These are phyloP conservation scores for Bombus huntii DNA, from an alignment of 1,140 invertebrate genomes.

Conservation along the genomic window DNA sequence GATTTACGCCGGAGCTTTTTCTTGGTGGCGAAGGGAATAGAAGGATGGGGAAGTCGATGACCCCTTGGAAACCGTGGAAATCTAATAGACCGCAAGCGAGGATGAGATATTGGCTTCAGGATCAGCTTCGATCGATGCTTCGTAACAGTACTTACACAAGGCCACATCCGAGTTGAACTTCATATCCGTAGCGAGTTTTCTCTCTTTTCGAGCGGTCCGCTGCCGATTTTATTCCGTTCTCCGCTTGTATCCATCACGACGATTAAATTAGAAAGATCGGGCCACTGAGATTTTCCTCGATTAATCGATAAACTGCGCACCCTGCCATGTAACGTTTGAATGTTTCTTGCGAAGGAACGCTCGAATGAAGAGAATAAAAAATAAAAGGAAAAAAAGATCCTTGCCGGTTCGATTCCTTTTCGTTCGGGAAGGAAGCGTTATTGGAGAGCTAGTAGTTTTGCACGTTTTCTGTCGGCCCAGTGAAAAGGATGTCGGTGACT, in stretches of 20 bases:
- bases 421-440: constrained; percentile 14
- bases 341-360: neutral
- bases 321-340: constrained; percentile 22
- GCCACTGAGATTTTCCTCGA: neutral
- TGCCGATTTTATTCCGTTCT: neutral
- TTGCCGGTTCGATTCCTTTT: constrained; percentile 12
- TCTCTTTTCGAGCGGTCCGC: constrained; percentile 4
- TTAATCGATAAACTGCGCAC: constrained; percentile 33
- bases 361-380: no score
- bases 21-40: constrained; percentile 26
- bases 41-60: constrained; percentile 45
- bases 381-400: no score
- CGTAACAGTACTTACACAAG: constrained; percentile 54
- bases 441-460: neutral
- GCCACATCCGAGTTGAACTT: constrained; percentile 41
- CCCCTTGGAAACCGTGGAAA: constrained; percentile 74
- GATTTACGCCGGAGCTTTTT: constrained; percentile 64
- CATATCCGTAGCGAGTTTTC: constrained; percentile 29
- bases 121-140: constrained; percentile 67
- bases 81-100: constrained; percentile 77
- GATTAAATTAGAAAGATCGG: constrained; percentile 64
- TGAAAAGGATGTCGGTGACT: constrained; percentile 25
- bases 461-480: neutral
- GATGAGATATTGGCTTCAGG: constrained; percentile 75
- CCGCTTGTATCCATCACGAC: constrained; percentile 15